These are phyloP conservation scores for Monodelphis domestica DNA, from an alignment of 2,797 vertebrate species.

Conservation along the genomic window DNA sequence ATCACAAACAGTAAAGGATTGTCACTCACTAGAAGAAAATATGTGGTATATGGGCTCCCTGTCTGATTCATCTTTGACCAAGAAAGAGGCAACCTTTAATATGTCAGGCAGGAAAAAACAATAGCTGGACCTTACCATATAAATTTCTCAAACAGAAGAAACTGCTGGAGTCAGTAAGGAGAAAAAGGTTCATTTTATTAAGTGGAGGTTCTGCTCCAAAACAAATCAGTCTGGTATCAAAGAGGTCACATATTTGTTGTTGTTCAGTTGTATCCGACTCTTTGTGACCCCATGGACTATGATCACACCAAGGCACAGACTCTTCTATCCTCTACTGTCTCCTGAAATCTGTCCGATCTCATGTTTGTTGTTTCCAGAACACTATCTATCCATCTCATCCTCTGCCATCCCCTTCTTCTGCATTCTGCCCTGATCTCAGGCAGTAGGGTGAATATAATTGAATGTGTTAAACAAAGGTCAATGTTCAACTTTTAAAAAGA, in stretches of 20 bases:
- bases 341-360: not conserved
- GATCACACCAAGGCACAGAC: not conserved
- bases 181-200: not conserved
- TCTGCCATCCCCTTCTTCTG: not conserved
- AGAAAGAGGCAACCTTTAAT: not conserved
- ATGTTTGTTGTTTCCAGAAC: not conserved
- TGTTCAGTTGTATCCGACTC: not conserved
- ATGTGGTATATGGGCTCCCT: not conserved
- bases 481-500: not conserved
- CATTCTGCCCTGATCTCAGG: not conserved
- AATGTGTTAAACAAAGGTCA: not conserved
- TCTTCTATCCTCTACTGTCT: not conserved
- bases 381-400: not conserved
- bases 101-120: not conserved
- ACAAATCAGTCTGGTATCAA: conserved; percentile 15
- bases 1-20: not conserved
- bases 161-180: not conserved
- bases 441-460: not conserved
- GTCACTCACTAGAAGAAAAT: not conserved
- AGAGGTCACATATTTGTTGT: not conserved
- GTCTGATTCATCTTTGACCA: not conserved
- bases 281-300: not conserved
- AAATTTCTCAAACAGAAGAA: not conserved
- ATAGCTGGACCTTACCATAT: not conserved
- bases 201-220: not conserved